These are phyloP conservation scores for Excalfactoria chinensis DNA, from an alignment of 2,113 vertebrate genomes.

Conservation along the genomic window DNA sequence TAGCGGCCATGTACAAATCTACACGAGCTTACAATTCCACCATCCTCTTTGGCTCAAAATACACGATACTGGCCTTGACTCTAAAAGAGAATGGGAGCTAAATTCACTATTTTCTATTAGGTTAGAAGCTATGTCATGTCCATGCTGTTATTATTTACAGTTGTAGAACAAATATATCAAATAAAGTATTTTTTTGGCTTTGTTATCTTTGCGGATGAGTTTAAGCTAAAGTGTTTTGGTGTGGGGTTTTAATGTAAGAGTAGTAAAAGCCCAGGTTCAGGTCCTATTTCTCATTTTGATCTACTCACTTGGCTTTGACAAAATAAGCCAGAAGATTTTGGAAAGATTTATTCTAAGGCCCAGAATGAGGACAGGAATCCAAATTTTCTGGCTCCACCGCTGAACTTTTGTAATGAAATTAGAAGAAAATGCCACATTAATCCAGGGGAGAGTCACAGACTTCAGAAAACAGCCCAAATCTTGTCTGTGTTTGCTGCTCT, in stretches of 20 bases:
- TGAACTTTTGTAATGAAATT: neutral
- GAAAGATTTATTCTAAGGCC: neutral
- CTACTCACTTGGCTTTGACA: neutral
- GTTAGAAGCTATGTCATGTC: neutral
- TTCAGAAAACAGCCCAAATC: neutral
- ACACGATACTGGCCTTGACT: neutral
- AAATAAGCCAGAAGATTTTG: neutral
- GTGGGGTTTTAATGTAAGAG: neutral
- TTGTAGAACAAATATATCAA: neutral
- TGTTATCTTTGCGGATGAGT: neutral
- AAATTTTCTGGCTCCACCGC: neutral
- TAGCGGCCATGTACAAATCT: slow-evolving; percentile 23
- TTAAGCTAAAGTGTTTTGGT: neutral
- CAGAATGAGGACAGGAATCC: neutral
- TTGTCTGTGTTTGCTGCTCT: neutral
- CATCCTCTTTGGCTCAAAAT: neutral
- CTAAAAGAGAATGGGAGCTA: neutral
- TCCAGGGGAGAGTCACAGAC: neutral
- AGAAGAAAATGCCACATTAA: neutral
- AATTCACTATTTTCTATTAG: neutral
- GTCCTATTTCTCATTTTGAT: neutral
- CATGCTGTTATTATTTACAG: neutral
- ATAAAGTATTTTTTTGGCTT: neutral
- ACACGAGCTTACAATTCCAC: neutral
- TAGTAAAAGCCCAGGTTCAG: neutral